A percentile compares a stretch with the other conserved stretches of the same genome.
Conservation (phyloP, 2,113 vertebrate species). For the Formicarius rufipectus region DNA sequence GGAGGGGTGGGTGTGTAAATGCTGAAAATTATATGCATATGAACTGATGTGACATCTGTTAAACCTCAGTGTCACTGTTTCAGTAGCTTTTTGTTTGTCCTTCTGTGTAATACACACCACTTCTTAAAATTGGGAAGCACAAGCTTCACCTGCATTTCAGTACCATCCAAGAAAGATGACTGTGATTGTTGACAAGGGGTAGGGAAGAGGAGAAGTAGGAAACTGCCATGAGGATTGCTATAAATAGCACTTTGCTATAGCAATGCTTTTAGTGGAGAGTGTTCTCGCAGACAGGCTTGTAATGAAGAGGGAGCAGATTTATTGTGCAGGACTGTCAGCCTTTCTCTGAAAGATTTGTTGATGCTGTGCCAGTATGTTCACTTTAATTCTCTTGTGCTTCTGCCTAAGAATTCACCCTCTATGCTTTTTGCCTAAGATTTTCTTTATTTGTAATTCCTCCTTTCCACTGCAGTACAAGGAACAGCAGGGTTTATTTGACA, state of each 20-base stretch:
- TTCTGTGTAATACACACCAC: not conserved
- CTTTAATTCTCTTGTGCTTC: constrained; percentile 34
- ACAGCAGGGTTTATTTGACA: not conserved
- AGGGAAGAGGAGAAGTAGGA: not conserved
- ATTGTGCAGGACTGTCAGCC: constrained; percentile 45
- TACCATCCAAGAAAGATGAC: not conserved
- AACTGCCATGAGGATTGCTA: constrained; percentile 30
- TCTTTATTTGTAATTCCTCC: not conserved
- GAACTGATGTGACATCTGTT: not conserved
- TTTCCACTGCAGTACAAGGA: not conserved
- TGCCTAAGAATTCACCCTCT: not conserved
- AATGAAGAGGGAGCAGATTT: constrained; percentile 50
- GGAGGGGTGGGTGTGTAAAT: not conserved
- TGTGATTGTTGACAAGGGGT: not conserved
- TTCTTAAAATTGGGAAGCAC: not conserved
- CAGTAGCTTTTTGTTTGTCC: not conserved
- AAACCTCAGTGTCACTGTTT: not conserved
- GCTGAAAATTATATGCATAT: not conserved
- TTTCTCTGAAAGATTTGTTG: constrained; percentile 44
- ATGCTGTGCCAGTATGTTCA: constrained; percentile 25
- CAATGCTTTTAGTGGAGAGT: constrained; percentile 37
- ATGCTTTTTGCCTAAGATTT: not conserved
- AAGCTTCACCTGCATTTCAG: not conserved
- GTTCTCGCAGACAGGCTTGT: constrained; percentile 28
- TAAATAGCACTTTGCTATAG: constrained; percentile 47